A percentile compares a stretch with the other conserved stretches of the same genome.
Conservation (phyloP, 30 jellyfish, hydroid and myxozoan genomes). For the Cassiopea xamachana region DNA sequence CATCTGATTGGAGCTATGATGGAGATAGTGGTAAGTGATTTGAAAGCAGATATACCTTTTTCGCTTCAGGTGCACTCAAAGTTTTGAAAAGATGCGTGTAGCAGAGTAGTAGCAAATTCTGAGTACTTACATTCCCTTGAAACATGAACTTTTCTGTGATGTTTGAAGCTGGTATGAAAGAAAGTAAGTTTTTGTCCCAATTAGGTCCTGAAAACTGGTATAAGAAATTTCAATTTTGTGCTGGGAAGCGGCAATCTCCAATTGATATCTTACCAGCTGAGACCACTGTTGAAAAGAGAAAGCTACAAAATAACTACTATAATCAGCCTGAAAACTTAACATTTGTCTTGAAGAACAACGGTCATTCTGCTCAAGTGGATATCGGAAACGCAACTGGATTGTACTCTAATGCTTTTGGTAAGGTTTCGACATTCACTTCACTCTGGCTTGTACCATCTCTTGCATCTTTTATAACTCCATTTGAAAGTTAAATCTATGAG, state of each 20-base stretch:
- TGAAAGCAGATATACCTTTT: too few species aligned
- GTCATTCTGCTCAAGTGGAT: conserved; percentile 70
- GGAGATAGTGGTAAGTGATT: too few species aligned
- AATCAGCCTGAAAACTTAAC: conserved; percentile 3
- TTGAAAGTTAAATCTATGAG: too few species aligned
- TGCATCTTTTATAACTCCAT: too few species aligned
- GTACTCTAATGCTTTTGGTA: conserved; percentile 19
- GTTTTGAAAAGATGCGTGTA: too few species aligned
- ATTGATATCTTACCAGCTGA: conserved; percentile 29
- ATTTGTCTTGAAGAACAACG: conserved; percentile 50
- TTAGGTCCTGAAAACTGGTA: conserved; percentile 56
- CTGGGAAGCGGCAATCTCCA: conserved; percentile 53
- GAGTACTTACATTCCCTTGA: too few species aligned
- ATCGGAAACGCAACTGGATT: conserved; percentile 13
- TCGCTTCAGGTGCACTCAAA: too few species aligned
- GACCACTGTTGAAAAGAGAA: background rate
- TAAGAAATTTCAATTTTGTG: conserved; percentile 15
- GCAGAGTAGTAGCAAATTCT: too few species aligned
- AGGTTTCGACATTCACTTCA: background rate
- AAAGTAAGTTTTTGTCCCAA: background rate
- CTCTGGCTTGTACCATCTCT: background rate
- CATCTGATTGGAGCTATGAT: too few species aligned
- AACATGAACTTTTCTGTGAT: too few species aligned
- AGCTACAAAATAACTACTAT: background rate
- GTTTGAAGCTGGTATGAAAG: too few species aligned